A percentile compares a stretch with the other conserved stretches of the same genome.
These are phyloP conservation scores for Carcina quercana DNA, from an alignment of 2,888 invertebrate genomes.

Conservation along the genomic window DNA sequence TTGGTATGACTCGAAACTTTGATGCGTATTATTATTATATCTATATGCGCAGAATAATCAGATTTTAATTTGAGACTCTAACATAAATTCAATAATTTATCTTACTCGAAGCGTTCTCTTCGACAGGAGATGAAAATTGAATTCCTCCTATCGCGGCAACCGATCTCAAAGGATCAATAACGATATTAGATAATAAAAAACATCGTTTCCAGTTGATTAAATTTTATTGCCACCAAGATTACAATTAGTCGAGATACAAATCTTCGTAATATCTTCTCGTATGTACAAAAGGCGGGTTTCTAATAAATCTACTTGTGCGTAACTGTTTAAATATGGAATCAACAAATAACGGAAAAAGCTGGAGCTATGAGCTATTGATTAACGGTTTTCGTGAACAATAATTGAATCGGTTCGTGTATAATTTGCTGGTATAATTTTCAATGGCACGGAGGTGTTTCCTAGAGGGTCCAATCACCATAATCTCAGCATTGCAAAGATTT, in stretches of 20 bases:
- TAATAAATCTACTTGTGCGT: neutral
- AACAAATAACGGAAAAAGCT: neutral
- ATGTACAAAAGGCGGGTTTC: slow-evolving; percentile 1
- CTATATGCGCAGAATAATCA: too few species aligned
- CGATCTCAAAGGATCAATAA: slow-evolving; percentile 32
- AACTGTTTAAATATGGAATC: neutral
- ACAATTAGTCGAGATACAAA: slow-evolving; percentile 38
- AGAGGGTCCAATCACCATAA: too few species aligned
- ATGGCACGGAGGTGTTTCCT: too few species aligned
- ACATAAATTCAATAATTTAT: too few species aligned
- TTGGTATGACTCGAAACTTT: too few species aligned
- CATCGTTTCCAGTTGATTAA: slow-evolving; percentile 41
- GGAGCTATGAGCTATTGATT: too few species aligned
- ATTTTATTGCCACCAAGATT: slow-evolving; percentile 43
- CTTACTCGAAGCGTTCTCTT: neutral
- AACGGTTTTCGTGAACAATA: neutral
- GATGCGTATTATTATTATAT: too few species aligned
- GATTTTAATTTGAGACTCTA: too few species aligned
- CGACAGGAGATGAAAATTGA: slow-evolving; percentile 19
- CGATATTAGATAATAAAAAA: slow-evolving; percentile 23
- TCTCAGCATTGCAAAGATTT: too few species aligned
- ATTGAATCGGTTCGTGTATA: neutral
- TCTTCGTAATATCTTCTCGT: slow-evolving; percentile 19
- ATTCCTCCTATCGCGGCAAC: slow-evolving; percentile 30
- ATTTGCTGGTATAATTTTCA: neutral